Base-by-base conservation (phyloP, 2,113 vertebrate genomes). In the Corvus hawaiiensis region DNA sequence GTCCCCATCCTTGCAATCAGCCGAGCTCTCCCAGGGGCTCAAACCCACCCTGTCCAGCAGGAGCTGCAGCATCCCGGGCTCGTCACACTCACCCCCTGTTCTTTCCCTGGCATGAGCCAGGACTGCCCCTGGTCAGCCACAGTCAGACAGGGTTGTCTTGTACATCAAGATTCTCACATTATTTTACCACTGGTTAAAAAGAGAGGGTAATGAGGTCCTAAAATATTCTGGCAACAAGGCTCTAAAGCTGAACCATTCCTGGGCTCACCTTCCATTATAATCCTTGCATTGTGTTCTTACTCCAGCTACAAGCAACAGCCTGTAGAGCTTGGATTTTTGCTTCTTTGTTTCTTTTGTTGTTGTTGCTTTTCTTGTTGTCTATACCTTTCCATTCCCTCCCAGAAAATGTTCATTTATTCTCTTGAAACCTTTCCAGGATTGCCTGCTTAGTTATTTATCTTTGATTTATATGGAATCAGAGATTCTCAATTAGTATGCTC, bases 51-150 rank as follows among this genome's bases (percentile, higher is more conserved):
- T 7, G 7, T 2, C 67, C 39, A 52, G 51, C 3, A 13, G 73
- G 55, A 81, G 28, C 26, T 2, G 3, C n/a, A 67, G 46, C 32
- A 26, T 7, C 51, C 43, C 0, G 0, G 16, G 20, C 0, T 3
- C 17, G 0, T 37, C 8, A 15, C 28, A 7, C 16, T 37, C 11
- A 1, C 7, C 22, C 13, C 1, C 0, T 9, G 18, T 18, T 5
- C 7, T 10, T 46, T 49, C 26, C 64, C 37, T 2, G 3, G 41
- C 55, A 27, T 7, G 7, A 43, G 46, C 19, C 59, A 84, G 33
- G 24, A 30, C 21, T 13, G 22, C n/a, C 41, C 24, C 28, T 41
- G 12, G 16, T 37, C 78, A 49, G 37, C 21, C 7, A 0, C 2
- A 4, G 33, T 3, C 32, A 85, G 30, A 51, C 5, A 4, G n/a